A percentile compares a stretch with the other conserved stretches of the same genome.
Evolutionary conservation across 1,140 invertebrate species (phyloP).

Genomic region (Maconellicoccus hirsutus): DNA sequence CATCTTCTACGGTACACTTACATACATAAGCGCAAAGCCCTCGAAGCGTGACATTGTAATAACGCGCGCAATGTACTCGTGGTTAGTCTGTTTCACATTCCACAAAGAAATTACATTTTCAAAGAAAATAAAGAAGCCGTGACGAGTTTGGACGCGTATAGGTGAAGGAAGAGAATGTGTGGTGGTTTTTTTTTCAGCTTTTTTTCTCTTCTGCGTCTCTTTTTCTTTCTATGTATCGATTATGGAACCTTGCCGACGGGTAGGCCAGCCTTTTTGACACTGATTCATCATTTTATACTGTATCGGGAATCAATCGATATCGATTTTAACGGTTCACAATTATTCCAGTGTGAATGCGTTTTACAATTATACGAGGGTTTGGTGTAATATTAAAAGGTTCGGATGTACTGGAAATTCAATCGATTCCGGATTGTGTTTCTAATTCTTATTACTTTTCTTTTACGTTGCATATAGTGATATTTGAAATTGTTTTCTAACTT

Average conservation of each 20-base stretch:
- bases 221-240: background rate
- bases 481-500: no score
- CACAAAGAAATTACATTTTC: slow-evolving; percentile 1
- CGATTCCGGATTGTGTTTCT: no score
- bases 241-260: slow-evolving; percentile 6
- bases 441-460: no score
- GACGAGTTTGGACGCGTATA: background rate
- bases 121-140: slow-evolving; percentile 9
- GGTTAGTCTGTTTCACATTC: background rate
- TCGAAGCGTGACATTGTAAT: background rate
- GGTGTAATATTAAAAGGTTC: no score
- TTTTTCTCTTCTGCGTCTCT: background rate
- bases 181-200: background rate
- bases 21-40: slow-evolving; percentile 2
- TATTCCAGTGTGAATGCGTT: no score
- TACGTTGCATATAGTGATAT: no score
- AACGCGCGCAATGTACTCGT: slow-evolving; percentile 1
- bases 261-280: slow-evolving; percentile 7
- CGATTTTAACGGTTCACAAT: background rate
- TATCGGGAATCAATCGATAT: background rate
- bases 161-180: background rate
- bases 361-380: no score
- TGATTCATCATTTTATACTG: slow-evolving; percentile 4
- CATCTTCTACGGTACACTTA: background rate
- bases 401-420: no score